Percentiles rank a stretch among this genome's conserved stretches.
Conservation (phyloP, 1,140 invertebrate species). For the Dolichoris vasculosae region DNA sequence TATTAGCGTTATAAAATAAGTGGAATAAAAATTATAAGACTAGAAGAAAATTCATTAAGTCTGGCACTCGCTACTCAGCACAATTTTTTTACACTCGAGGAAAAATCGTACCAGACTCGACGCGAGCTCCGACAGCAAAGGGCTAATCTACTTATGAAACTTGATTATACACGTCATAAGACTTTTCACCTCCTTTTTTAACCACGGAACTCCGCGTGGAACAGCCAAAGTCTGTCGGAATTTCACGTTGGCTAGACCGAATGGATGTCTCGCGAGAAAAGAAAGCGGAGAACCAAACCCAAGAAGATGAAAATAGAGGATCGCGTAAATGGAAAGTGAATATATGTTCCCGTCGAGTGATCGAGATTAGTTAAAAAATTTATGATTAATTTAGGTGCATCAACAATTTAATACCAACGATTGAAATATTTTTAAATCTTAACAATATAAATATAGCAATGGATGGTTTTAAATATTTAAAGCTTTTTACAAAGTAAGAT, state of each 20-base stretch:
- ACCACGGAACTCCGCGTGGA: background rate
- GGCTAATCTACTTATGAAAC: constrained; percentile 26
- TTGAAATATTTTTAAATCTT: no score
- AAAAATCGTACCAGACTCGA: background rate
- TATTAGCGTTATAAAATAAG: background rate
- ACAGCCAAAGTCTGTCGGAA: constrained; percentile 3
- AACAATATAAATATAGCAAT: no score
- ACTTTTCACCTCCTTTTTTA: background rate
- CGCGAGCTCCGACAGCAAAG: background rate
- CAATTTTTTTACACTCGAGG: constrained; percentile 14
- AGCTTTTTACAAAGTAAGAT: no score
- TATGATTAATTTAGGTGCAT: no score
- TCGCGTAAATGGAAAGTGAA: background rate
- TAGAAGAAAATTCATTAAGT: constrained; percentile 42
- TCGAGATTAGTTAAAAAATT: no score
- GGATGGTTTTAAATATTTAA: no score
- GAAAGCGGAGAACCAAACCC: background rate
- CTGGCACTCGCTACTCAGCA: background rate
- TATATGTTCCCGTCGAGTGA: background rate
- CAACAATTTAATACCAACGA: no score
- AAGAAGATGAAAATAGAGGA: constrained; percentile 32
- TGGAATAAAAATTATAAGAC: constrained; percentile 2
- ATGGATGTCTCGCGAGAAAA: background rate
- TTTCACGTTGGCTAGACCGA: background rate
- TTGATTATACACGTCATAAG: constrained; percentile 23